Evolutionary conservation across 2,113 vertebrate species (phyloP).

Genomic region (Tor tambroides): DNA sequence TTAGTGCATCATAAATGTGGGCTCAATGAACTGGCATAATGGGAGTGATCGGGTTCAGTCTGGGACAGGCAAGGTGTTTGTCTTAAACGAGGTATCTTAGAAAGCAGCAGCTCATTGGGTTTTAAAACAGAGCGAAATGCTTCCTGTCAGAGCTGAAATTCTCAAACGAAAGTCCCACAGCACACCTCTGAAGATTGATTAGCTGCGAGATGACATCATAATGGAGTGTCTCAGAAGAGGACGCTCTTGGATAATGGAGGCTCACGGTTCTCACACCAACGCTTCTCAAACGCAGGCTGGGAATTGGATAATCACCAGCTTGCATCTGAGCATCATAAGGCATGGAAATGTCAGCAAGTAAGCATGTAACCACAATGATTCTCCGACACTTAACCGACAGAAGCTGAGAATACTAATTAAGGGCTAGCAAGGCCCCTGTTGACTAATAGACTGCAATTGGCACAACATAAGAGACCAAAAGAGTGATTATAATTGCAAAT

Average conservation of each 20-base stretch:
- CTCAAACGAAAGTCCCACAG: neutral
- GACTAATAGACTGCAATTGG: constrained; percentile 45
- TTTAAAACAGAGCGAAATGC: neutral
- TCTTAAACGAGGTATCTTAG: neutral
- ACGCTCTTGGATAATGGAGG: constrained; percentile 41
- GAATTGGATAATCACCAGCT: constrained; percentile 51
- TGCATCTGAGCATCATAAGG: constrained; percentile 54
- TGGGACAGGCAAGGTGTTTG: neutral
- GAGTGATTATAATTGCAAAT: constrained; percentile 44
- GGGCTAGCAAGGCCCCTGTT: constrained; percentile 38
- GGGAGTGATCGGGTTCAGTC: neutral
- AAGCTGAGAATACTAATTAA: constrained; percentile 51
- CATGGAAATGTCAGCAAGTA: constrained; percentile 53
- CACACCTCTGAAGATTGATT: constrained; percentile 24
- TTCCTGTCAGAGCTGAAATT: neutral
- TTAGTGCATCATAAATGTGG: neutral
- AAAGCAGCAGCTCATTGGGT: neutral
- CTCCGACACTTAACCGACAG: constrained; percentile 51
- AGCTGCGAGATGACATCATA: constrained; percentile 28
- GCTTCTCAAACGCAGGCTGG: constrained; percentile 33
- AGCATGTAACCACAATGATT: constrained; percentile 52
- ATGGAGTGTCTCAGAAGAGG: constrained; percentile 31
- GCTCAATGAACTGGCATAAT: too few species aligned
- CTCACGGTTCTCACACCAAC: constrained; percentile 1
- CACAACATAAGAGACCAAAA: constrained; percentile 33